Conservation (phyloP, 2,113 vertebrate genomes). For the Meles meles region DNA sequence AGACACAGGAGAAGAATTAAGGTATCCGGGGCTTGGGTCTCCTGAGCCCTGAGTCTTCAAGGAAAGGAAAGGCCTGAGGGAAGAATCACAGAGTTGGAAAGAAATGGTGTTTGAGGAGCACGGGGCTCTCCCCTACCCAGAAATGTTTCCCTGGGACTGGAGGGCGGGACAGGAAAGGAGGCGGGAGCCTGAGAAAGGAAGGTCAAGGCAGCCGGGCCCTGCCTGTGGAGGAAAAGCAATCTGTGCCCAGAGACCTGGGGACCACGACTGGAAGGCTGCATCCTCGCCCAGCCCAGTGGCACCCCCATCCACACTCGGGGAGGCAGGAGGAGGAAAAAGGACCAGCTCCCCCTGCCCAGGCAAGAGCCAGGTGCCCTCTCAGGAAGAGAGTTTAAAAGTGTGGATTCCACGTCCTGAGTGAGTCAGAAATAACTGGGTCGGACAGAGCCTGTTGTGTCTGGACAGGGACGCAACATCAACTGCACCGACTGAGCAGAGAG, state of each 20-base stretch:
- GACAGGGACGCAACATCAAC: accelerated
- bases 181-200: neutral
- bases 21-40: neutral
- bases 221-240: neutral
- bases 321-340: neutral
- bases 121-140: neutral
- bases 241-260: neutral
- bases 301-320: neutral
- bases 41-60: neutral
- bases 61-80: neutral
- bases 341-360: accelerated
- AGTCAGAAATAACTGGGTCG: neutral
- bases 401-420: neutral
- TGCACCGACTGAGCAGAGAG: neutral
- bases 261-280: neutral
- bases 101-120: neutral
- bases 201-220: neutral
- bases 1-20: neutral
- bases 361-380: neutral
- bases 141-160: neutral
- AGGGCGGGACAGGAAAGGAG: neutral
- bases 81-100: neutral
- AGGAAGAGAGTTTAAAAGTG: neutral
- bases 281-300: neutral
- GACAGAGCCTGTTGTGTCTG: neutral